Evolutionary conservation across 2,113 vertebrate genomes (phyloP).

Genomic region (Barnardius zonarius): DNA sequence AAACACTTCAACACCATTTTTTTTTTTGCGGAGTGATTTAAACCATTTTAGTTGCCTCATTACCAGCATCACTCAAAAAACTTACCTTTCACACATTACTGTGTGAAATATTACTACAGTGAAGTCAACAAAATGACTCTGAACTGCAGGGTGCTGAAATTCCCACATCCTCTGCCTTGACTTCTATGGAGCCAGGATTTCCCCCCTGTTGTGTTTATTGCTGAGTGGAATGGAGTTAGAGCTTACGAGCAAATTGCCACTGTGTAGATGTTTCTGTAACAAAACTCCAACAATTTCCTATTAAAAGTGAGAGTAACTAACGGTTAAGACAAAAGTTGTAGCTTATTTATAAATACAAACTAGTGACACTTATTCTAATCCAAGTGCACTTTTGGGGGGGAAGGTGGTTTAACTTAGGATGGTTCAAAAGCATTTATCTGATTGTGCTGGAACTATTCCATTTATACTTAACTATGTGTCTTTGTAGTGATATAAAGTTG

Average conservation of each 20-base stretch:
- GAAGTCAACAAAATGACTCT: not conserved
- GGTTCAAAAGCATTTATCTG: not conserved
- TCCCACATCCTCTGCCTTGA: not conserved
- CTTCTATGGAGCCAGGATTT: not conserved
- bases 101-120: not conserved
- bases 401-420: not conserved
- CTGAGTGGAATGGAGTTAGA: not conserved
- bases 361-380: not conserved
- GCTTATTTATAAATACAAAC: not conserved
- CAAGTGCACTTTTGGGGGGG: not conserved
- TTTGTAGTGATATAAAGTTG: not conserved
- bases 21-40: not conserved
- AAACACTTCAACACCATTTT: not conserved
- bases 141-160: not conserved
- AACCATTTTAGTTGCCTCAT: not conserved
- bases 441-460: not conserved
- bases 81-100: not conserved
- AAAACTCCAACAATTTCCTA: not conserved
- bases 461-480: not conserved
- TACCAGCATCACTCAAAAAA: not conserved
- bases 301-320: not conserved
- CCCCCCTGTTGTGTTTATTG: not conserved
- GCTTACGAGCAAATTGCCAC: not conserved
- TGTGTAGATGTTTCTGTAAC: not conserved
- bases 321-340: not conserved